Conservation (phyloP, 2,113 vertebrate genomes). For the Boulengeromyrus knoepffleri region DNA sequence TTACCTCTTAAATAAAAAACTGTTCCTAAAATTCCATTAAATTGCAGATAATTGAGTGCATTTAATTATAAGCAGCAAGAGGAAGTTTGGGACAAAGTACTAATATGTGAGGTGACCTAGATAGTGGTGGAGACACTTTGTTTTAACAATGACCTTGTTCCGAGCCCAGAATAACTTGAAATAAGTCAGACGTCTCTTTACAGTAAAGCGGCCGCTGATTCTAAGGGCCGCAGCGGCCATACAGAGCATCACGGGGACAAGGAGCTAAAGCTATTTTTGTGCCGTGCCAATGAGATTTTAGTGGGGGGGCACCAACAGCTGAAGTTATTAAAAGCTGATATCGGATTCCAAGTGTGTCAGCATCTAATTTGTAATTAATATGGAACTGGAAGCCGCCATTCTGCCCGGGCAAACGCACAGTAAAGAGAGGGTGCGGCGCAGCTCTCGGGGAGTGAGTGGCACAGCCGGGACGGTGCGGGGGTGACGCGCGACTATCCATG, state of each 20-base stretch:
- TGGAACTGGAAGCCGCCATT: background rate
- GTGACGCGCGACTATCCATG: constrained; percentile 16
- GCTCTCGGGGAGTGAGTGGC: background rate
- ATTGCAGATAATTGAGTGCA: constrained; percentile 73
- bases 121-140: constrained; percentile 64
- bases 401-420: background rate
- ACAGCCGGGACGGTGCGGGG: background rate
- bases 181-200: constrained; percentile 53
- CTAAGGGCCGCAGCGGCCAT: constrained; percentile 30
- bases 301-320: background rate
- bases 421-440: background rate
- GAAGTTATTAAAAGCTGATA: constrained; percentile 7
- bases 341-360: background rate
- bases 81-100: constrained; percentile 61
- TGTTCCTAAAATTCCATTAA: constrained; percentile 70
- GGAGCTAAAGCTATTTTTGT: constrained; percentile 21
- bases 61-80: constrained; percentile 68
- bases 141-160: constrained; percentile 74
- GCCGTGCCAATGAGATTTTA: background rate
- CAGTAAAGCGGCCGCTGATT: constrained; percentile 34
- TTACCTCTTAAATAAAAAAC: constrained; percentile 75
- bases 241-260: constrained; percentile 18
- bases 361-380: background rate
- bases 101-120: constrained; percentile 61
- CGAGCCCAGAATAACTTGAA: constrained; percentile 65